These are phyloP conservation scores for Bacillus rossius DNA, from an alignment of 1,140 invertebrate genomes.

Conservation along the genomic window DNA sequence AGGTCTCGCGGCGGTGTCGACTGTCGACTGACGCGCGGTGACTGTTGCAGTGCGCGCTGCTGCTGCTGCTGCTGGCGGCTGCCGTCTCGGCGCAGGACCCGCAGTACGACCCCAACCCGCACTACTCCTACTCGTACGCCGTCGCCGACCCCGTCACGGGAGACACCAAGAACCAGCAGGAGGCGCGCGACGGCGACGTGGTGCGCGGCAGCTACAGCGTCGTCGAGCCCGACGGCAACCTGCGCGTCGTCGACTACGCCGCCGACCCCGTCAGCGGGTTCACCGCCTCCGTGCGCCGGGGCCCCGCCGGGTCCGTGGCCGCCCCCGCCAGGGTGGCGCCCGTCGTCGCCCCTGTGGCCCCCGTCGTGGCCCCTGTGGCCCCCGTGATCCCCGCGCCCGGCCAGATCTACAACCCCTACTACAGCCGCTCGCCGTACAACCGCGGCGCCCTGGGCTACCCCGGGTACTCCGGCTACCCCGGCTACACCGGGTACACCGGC, in stretches of 20 bases:
- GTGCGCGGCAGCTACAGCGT: slow-evolving; percentile 27
- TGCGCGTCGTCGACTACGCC: slow-evolving; percentile 19
- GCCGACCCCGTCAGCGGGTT: slow-evolving; percentile 25
- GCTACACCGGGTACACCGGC: not conserved
- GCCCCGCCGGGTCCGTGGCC: slow-evolving; percentile 26
- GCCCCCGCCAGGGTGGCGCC: slow-evolving; percentile 29
- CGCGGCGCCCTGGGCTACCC: too few species aligned
- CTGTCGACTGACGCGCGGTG: too few species aligned
- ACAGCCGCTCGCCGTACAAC: not conserved
- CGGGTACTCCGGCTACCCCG: not conserved
- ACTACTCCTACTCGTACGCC: slow-evolving; percentile 21
- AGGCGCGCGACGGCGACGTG: slow-evolving; percentile 22
- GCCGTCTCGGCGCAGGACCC: not conserved
- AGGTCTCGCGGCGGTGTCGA: too few species aligned
- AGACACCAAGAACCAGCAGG: slow-evolving; percentile 26
- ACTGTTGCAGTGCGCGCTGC: too few species aligned
- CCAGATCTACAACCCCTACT: not conserved
- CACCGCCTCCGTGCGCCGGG: slow-evolving; percentile 23
- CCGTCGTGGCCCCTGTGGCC: slow-evolving; percentile 32
- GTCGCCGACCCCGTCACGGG: slow-evolving; percentile 21
- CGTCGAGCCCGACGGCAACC: slow-evolving; percentile 26
- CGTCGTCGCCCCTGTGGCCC: slow-evolving; percentile 18
- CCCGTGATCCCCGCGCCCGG: not conserved
- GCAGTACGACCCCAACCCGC: not conserved
- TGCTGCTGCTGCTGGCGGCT: slow-evolving; percentile 17